Evolutionary conservation across 2,888 invertebrate species (phyloP).

Genomic region (Cephus pygmeus): DNA sequence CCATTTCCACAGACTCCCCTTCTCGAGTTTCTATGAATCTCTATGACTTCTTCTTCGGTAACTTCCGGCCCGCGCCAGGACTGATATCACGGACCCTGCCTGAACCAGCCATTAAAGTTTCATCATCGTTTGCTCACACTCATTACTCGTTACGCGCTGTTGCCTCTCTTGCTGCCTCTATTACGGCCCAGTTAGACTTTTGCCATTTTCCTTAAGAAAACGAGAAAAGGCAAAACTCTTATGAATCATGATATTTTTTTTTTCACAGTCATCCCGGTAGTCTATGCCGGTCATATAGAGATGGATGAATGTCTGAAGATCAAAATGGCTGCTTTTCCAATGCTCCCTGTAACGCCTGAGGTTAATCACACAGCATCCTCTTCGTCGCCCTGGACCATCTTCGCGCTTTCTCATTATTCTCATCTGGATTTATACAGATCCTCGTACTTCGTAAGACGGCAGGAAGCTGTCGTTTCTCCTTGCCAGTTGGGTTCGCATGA

Average conservation of each 20-base stretch:
- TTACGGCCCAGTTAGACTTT: background rate
- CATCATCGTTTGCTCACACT: slow-evolving; percentile 44
- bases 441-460: background rate
- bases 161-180: slow-evolving; percentile 10
- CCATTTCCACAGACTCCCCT: slow-evolving; percentile 21
- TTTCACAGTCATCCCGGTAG: background rate
- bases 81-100: slow-evolving; percentile 45
- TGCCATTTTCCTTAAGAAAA: slow-evolving; percentile 1
- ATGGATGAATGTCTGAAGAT: background rate
- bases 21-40: slow-evolving; percentile 37
- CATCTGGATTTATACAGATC: background rate
- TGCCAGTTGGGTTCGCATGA: background rate
- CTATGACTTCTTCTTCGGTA: slow-evolving; percentile 43
- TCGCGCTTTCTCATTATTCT: background rate
- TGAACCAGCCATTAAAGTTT: slow-evolving; percentile 58
- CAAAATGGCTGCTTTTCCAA: background rate
- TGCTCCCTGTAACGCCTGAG: background rate
- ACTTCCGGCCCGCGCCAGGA: slow-evolving; percentile 36
- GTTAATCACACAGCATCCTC: background rate
- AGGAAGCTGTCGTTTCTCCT: background rate
- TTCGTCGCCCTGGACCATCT: background rate
- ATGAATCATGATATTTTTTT: background rate
- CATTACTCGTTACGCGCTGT: slow-evolving; percentile 31
- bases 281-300: background rate
- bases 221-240: background rate